phyloP scores from a whole-genome alignment of 2,113 vertebrate genomes.

The Lontra canadensis region DNA sequence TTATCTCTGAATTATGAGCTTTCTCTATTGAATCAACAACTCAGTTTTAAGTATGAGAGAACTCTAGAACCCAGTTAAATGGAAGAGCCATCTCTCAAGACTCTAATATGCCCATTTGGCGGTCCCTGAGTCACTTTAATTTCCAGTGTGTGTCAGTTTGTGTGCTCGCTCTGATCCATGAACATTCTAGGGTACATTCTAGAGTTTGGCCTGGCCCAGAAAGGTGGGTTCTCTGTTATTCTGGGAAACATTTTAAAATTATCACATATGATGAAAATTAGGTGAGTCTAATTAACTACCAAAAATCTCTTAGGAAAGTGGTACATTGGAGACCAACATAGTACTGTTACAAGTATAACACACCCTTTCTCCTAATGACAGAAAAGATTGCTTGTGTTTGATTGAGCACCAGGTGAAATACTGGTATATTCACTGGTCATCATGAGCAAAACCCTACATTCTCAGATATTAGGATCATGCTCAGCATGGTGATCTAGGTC shows the following conservation, averaged over 20 bases:
- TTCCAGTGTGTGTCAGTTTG: neutral
- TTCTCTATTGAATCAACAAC: neutral
- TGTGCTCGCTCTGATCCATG: neutral
- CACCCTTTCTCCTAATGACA: neutral
- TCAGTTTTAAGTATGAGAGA: neutral
- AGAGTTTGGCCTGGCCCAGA: neutral
- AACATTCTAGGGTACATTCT: neutral
- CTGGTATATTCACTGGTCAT: neutral
- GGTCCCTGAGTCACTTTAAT: neutral
- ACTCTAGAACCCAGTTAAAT: neutral
- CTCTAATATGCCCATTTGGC: neutral
- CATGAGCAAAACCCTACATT: neutral
- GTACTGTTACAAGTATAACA: neutral
- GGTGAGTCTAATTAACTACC: neutral
- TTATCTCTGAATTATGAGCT: conserved; percentile 10
- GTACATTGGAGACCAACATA: neutral
- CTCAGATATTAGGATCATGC: neutral
- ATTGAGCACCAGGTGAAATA: neutral
- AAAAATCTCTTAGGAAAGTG: neutral
- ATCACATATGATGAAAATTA: neutral
- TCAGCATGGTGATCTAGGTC: neutral
- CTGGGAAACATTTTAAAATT: neutral
- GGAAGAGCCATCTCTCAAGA: neutral
- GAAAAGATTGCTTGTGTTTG: neutral
- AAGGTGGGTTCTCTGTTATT: neutral